Conservation (phyloP, 2,888 invertebrate species). For the Galerucella calmariensis region DNA sequence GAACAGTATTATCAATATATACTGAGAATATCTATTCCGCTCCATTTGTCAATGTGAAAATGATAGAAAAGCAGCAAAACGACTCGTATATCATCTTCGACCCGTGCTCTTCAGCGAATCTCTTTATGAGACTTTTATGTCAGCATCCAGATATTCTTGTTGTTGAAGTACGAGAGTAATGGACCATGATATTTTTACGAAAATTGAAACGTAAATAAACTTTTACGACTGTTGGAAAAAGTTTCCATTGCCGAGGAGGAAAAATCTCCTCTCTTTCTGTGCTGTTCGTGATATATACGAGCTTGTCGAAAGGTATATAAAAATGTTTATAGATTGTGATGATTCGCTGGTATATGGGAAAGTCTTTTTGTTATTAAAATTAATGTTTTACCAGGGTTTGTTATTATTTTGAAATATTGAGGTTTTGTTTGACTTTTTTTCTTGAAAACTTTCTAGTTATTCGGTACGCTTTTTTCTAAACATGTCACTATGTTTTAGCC, state of each 20-base stretch:
- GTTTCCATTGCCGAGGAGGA: conserved; percentile 37
- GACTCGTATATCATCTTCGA: conserved; percentile 62
- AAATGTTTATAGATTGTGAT: conserved; percentile 28
- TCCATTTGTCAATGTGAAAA: conserved; percentile 59
- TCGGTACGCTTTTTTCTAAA: no score
- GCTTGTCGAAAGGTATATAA: conserved; percentile 33
- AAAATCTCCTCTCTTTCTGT: conserved; percentile 30
- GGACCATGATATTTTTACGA: conserved; percentile 64
- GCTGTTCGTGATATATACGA: conserved; percentile 41
- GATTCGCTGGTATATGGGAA: conserved; percentile 23
- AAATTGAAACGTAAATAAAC: conserved; percentile 65
- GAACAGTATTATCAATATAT: not conserved
- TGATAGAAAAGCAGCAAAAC: conserved; percentile 54
- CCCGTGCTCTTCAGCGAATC: conserved; percentile 57
- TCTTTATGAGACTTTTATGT: conserved; percentile 63
- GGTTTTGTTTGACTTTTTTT: no score
- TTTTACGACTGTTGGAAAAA: conserved; percentile 59
- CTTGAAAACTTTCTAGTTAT: no score
- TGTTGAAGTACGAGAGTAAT: conserved; percentile 61
- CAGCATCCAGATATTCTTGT: conserved; percentile 59
- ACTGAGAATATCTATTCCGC: conserved; percentile 55
- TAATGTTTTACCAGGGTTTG: not conserved
- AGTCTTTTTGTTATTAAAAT: conserved; percentile 16
- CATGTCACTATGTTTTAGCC: not conserved
- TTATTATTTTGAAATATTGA: no score